Conservation (phyloP, 2,888 invertebrate species). For the Neuroscelio doddi region DNA sequence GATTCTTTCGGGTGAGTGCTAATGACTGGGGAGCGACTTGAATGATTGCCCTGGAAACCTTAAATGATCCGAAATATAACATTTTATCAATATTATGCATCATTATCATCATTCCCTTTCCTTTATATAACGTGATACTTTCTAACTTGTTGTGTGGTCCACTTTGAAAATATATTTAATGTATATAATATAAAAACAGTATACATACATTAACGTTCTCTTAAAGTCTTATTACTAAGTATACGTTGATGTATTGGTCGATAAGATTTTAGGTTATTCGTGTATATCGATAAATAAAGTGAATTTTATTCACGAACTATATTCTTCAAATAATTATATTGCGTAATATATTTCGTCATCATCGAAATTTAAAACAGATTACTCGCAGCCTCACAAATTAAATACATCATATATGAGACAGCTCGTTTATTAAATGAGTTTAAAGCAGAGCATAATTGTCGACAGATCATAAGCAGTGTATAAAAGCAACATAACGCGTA, state of each 20-base stretch:
- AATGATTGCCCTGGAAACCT: slow-evolving; percentile 1
- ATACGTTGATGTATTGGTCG: no score
- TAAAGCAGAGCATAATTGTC: background rate
- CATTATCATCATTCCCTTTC: slow-evolving; percentile 22
- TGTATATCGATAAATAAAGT: no score
- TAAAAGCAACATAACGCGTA: no score
- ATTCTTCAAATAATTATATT: no score
- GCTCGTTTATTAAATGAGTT: no score
- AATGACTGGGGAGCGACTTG: background rate
- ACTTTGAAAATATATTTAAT: background rate
- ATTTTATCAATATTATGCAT: slow-evolving; percentile 31
- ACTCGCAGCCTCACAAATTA: no score
- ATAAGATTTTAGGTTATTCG: no score
- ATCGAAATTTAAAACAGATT: no score
- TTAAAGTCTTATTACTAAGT: background rate
- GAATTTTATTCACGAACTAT: no score
- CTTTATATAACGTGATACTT: slow-evolving; percentile 13
- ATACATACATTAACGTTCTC: background rate
- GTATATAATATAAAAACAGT: background rate
- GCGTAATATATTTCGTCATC: no score
- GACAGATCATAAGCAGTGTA: no score
- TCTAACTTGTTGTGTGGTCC: slow-evolving; percentile 22
- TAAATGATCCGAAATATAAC: slow-evolving; percentile 12
- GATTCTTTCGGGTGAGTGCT: slow-evolving; percentile 18
- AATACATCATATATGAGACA: no score